Evolutionary conservation across 2,797 vertebrate genomes (phyloP).

Genomic region (Parambassis ranga): DNA sequence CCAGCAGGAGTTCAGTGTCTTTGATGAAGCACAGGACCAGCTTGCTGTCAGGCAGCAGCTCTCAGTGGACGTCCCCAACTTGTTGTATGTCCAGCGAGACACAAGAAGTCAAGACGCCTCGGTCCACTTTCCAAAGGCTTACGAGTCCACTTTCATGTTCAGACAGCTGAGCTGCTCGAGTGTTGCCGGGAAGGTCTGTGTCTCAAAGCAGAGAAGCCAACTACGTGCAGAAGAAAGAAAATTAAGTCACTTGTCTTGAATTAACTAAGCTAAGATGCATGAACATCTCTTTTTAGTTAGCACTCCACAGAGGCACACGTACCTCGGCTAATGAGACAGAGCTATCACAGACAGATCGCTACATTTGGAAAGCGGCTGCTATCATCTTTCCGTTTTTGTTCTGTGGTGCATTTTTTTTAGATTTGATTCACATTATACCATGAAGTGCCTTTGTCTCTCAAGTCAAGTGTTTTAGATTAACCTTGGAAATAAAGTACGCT

Average conservation of each 20-base stretch:
- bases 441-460: too few relatives aligned
- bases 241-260: slow-evolving; percentile 21
- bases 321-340: not conserved
- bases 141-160: slow-evolving; percentile 23
- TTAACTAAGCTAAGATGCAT: slow-evolving; percentile 30
- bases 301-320: not conserved
- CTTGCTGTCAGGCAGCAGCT: not conserved
- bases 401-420: too few relatives aligned
- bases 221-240: slow-evolving; percentile 8
- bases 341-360: too few relatives aligned
- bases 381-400: too few relatives aligned
- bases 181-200: slow-evolving; percentile 15
- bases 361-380: too few relatives aligned
- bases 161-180: not conserved
- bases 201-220: slow-evolving; percentile 30
- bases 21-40: not conserved
- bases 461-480: too few relatives aligned
- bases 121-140: not conserved
- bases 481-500: too few relatives aligned
- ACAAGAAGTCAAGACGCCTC: not conserved
- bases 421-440: too few relatives aligned
- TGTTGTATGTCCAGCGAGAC: not conserved
- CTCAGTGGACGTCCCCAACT: not conserved
- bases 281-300: slow-evolving; percentile 4
- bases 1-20: not conserved